Evolutionary conservation across 1,140 invertebrate species (phyloP), one percentile per base, ranked within the genome.

Genomic region (Brachionus plicatilis): DNA sequence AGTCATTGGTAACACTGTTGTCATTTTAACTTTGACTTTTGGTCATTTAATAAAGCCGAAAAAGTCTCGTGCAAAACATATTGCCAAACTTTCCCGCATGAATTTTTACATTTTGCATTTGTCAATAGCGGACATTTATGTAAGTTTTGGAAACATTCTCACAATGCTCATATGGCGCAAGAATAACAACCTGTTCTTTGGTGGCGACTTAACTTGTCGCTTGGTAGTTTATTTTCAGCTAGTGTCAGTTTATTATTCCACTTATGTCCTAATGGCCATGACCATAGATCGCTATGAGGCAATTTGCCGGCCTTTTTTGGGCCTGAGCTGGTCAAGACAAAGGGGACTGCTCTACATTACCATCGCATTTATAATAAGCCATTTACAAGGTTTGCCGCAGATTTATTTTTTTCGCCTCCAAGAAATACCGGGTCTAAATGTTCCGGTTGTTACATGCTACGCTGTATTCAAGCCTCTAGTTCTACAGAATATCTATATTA

Each of bases 271-370:
- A 43, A 95, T 98, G 12, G 95, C 95, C 1, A 91, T 98, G 27
- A 96, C 95, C 86, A 95, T 97, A 86, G 96, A 98, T 89, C 92
- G 96, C 87, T 96, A 96, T 87, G 95, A 97, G 87, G 95, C 95
- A 85, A 96, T 98, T 87, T 95, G 94, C 7, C 93, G 95, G 89
- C 96, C 96, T 0, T 95, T 98, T 20, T 3, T 94, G 33, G 65
- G 79, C 2, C 33, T 82, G 0, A 82, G 79, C 17, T 82, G 79
- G 79, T 65, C 79, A 29, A 45, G 37, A 43, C 33, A 65, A 82
- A 43, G 79, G 5, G 79, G 79, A 24, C 17, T 82, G 8, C 12
- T 82, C 9, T 82, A 43, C 60, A 82, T 82, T 17, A 43, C 29
- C 27, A 68, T 68, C 12, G 53, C 79, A 29, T 82, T 82, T 14